Percentiles rank a stretch among this genome's conserved stretches.
Evolutionary conservation across 2,113 vertebrate species (phyloP).

Genomic region (Atherinomorus stipes): DNA sequence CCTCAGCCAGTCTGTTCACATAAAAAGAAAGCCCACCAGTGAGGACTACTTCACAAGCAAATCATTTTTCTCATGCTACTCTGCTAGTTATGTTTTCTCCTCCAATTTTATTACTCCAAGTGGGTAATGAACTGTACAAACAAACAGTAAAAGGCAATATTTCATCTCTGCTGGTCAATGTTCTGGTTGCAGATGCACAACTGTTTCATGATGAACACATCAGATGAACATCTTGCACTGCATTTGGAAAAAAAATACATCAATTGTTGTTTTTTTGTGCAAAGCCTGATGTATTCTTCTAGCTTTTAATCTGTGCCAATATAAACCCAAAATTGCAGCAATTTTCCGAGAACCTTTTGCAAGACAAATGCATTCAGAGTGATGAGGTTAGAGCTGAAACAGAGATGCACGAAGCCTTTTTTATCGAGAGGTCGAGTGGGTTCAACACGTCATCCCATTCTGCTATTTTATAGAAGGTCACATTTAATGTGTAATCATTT

Average conservation of each 20-base stretch:
- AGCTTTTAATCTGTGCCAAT: background rate
- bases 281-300: background rate
- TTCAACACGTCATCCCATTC: slow-evolving; percentile 20
- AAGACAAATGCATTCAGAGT: slow-evolving; percentile 4
- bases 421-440: slow-evolving; percentile 1
- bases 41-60: slow-evolving; percentile 1
- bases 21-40: slow-evolving; percentile 6
- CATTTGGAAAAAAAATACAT: slow-evolving; percentile 10
- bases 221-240: background rate
- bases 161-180: background rate
- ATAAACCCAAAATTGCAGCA: background rate
- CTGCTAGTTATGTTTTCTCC: slow-evolving; percentile 12
- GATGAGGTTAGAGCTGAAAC: background rate
- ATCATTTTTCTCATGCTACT: slow-evolving; percentile 17
- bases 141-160: background rate
- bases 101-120: slow-evolving; percentile 2
- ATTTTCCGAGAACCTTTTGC: slow-evolving; percentile 7
- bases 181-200: slow-evolving; percentile 1
- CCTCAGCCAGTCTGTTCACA: slow-evolving; percentile 18
- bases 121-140: slow-evolving; percentile 13
- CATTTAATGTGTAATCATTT: slow-evolving; percentile 74
- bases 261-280: background rate
- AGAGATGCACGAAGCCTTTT: slow-evolving; percentile 1
- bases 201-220: slow-evolving; percentile 17
- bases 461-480: slow-evolving; percentile 65